A percentile compares a stretch with the other conserved stretches of the same genome.
Evolutionary conservation across 2,888 invertebrate genomes (phyloP).

Genomic region (Ceraclea dissimilis): DNA sequence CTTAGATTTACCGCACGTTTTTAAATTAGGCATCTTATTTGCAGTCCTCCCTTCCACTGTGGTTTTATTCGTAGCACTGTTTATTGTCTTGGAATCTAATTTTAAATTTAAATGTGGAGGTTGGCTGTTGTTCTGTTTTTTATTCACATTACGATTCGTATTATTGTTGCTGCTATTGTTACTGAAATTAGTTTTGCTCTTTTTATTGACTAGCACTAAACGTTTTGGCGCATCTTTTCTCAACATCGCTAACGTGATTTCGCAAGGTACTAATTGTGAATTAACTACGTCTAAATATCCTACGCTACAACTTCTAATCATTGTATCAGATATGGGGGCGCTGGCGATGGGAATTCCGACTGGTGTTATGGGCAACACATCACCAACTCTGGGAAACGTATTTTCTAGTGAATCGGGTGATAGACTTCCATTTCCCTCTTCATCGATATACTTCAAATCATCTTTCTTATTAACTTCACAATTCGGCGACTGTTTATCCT

Average conservation of each 20-base stretch:
- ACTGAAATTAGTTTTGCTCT: slow-evolving; percentile 37
- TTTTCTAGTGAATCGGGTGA: slow-evolving; percentile 30
- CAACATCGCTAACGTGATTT: slow-evolving; percentile 62
- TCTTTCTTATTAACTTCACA: slow-evolving; percentile 40
- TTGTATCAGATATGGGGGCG: slow-evolving; percentile 51
- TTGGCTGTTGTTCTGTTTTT: slow-evolving; percentile 33
- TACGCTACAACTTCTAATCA: slow-evolving; percentile 81
- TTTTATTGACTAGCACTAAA: slow-evolving; percentile 65
- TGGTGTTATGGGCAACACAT: slow-evolving; percentile 61
- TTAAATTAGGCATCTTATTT: slow-evolving; percentile 45
- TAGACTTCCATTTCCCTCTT: slow-evolving; percentile 46
- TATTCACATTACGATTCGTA: slow-evolving; percentile 37
- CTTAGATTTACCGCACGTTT: slow-evolving; percentile 70
- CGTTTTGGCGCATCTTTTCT: slow-evolving; percentile 71
- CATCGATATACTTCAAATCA: slow-evolving; percentile 65
- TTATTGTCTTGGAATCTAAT: slow-evolving; percentile 19
- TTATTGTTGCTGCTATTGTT: slow-evolving; percentile 32
- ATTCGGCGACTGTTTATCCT: slow-evolving; percentile 27
- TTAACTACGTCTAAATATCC: slow-evolving; percentile 82
- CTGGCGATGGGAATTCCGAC: slow-evolving; percentile 41
- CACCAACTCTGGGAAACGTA: slow-evolving; percentile 44
- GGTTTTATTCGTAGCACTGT: slow-evolving; percentile 8
- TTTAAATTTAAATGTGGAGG: slow-evolving; percentile 27
- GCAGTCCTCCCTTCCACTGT: background rate
- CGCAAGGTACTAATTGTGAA: slow-evolving; percentile 64